phyloP scores from a whole-genome alignment of 2,888 invertebrate species.

The Syritta pipiens region DNA sequence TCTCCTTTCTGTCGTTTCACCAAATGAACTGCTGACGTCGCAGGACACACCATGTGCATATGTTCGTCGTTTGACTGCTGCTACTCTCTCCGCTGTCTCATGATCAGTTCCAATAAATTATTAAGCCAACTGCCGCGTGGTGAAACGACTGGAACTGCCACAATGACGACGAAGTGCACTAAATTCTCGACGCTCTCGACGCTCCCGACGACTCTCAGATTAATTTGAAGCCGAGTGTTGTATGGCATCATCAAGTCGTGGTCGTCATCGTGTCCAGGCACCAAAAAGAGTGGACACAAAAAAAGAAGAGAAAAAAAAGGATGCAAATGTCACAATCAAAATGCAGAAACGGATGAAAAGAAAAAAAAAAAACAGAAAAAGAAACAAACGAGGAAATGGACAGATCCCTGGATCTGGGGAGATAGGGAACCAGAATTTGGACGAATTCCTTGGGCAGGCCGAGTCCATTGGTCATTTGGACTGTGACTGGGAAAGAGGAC shows the following conservation, averaged over 20 bases:
- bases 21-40: constrained; percentile 64
- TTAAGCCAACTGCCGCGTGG: constrained; percentile 36
- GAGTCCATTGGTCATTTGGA: constrained; percentile 5
- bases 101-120: constrained; percentile 68
- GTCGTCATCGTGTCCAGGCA: constrained; percentile 61
- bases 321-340: constrained; percentile 61
- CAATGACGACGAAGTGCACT: constrained; percentile 50
- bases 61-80: constrained; percentile 17
- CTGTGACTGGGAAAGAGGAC: neutral
- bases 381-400: neutral
- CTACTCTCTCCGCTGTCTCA: constrained; percentile 46
- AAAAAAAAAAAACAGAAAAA: neutral
- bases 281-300: constrained; percentile 37
- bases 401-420: neutral
- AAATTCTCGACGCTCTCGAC: constrained; percentile 57
- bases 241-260: constrained; percentile 64
- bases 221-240: constrained; percentile 63
- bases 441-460: neutral
- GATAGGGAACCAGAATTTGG: neutral
- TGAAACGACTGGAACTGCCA: neutral
- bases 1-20: constrained; percentile 29
- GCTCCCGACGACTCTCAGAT: too few species aligned
- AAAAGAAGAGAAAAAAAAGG: constrained; percentile 19
- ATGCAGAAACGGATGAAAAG: constrained; percentile 21
- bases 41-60: constrained; percentile 41